These are phyloP conservation scores for Neotoma lepida DNA, from an alignment of 2,113 vertebrate genomes.

Conservation along the genomic window DNA sequence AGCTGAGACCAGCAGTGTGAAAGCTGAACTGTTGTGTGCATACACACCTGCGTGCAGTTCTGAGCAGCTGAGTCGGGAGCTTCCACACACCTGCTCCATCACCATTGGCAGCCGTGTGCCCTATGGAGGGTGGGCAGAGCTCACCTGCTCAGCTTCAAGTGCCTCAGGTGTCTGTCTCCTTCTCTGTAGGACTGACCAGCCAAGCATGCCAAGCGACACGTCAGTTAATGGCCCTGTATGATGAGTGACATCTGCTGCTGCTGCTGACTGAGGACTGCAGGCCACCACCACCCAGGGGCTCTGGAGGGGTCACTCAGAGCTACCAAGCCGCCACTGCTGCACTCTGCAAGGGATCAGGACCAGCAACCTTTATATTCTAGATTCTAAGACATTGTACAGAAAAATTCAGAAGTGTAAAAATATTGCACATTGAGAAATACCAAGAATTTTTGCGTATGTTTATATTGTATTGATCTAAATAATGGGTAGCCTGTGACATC, in stretches of 20 bases:
- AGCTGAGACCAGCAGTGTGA: background rate
- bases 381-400: slow-evolving; percentile 96
- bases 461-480: slow-evolving; percentile 97
- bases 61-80: accelerated
- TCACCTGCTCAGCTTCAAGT: background rate
- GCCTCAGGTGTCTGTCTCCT: slow-evolving; percentile 53
- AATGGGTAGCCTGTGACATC: slow-evolving; percentile 92
- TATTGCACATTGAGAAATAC: slow-evolving; percentile 92
- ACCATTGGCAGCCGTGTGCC: accelerated
- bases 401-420: slow-evolving; percentile 91
- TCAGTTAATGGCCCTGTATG: slow-evolving; percentile 95
- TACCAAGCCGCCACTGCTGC: slow-evolving; percentile 86
- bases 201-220: slow-evolving; percentile 85
- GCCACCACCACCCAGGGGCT: slow-evolving; percentile 84
- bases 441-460: slow-evolving; percentile 95
- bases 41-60: accelerated
- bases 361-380: slow-evolving; percentile 95
- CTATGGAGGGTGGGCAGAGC: background rate
- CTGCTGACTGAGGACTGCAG: slow-evolving; percentile 86
- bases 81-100: accelerated
- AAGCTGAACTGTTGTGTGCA: background rate
- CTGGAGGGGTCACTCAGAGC: slow-evolving; percentile 85
- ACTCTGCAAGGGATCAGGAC: slow-evolving; percentile 95
- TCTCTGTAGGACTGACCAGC: slow-evolving; percentile 88
- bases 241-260: slow-evolving; percentile 81